These are phyloP conservation scores for Antitype chi DNA, from an alignment of 2,888 invertebrate species.

Conservation along the genomic window DNA sequence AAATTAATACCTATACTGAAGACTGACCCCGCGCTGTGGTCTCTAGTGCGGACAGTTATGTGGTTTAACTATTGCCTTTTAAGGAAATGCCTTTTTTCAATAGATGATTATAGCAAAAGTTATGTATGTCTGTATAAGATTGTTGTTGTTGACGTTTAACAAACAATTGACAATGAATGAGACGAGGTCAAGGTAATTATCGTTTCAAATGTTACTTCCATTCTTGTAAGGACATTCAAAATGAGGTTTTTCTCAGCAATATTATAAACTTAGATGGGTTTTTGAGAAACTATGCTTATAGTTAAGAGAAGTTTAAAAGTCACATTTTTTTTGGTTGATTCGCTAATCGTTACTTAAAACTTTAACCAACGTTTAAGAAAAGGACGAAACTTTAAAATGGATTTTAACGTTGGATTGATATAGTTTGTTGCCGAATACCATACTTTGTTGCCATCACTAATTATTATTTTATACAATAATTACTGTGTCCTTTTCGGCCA, in stretches of 20 bases:
- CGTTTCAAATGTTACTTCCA: not conserved
- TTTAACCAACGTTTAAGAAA: too few species aligned
- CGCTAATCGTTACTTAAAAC: not conserved
- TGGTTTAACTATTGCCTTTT: not conserved
- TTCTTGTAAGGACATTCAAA: not conserved
- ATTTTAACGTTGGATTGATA: too few species aligned
- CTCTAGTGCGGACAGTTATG: not conserved
- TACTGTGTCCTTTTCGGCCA: too few species aligned
- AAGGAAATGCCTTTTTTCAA: not conserved
- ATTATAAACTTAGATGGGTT: not conserved
- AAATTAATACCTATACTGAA: not conserved
- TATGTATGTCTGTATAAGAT: not conserved
- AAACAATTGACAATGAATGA: not conserved
- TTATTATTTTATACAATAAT: too few species aligned
- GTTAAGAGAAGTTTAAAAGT: not conserved
- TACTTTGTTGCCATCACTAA: too few species aligned
- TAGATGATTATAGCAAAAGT: too few species aligned
- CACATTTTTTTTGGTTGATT: too few species aligned
- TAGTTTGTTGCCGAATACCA: not conserved
- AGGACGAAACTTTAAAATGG: not conserved
- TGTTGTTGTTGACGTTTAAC: not conserved
- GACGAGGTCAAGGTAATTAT: not conserved
- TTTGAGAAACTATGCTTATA: not conserved
- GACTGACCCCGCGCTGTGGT: constrained; percentile 6
- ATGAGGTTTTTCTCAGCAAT: not conserved